phyloP scores from a whole-genome alignment of 2,113 vertebrate genomes.

The Regulus satrapa region DNA sequence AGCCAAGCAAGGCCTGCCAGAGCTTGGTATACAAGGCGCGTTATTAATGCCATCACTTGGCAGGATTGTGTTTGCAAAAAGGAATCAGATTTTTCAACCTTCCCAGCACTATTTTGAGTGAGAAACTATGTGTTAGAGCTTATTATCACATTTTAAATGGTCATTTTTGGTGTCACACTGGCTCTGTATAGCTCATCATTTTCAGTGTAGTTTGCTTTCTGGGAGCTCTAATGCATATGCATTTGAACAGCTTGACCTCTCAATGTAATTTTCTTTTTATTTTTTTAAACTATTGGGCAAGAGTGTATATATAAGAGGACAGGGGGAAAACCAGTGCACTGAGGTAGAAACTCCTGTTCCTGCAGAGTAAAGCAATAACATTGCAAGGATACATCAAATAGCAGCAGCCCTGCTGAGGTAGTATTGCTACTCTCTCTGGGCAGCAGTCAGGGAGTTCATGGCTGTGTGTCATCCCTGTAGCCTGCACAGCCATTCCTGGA shows the following conservation, averaged over 20 bases:
- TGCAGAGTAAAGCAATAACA: not conserved
- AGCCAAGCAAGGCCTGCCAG: not conserved
- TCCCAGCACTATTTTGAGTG: not conserved
- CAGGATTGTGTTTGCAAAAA: not conserved
- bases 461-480: not conserved
- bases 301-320: not conserved
- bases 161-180: not conserved
- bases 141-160: not conserved
- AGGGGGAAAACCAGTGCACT: not conserved
- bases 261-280: not conserved
- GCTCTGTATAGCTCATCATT: not conserved
- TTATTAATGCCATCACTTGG: not conserved
- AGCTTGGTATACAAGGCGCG: not conserved
- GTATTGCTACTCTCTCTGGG: not conserved
- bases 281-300: not conserved
- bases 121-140: not conserved
- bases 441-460: not conserved
- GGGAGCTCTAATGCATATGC: not conserved
- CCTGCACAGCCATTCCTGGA: not conserved
- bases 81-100: not conserved
- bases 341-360: not conserved
- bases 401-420: not conserved
- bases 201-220: not conserved
- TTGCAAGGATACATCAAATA: not conserved
- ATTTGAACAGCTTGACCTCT: not conserved